Conservation (phyloP, 2,113 vertebrate species). For the Caretta caretta region DNA sequence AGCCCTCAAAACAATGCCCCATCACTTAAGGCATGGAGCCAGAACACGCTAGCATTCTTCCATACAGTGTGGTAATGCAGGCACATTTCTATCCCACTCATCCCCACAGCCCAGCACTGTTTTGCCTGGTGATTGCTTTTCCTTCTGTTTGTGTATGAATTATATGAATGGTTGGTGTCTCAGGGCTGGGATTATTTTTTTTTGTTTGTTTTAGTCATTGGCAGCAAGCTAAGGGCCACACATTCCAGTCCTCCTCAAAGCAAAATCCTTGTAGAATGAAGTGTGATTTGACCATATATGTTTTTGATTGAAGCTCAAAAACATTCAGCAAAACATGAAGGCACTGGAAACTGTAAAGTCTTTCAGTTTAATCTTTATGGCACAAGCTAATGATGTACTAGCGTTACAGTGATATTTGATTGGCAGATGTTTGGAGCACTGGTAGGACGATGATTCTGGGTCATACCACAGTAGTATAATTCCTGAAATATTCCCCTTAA, state of each 20-base stretch:
- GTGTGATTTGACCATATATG: background rate
- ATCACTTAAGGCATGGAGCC: background rate
- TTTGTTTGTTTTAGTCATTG: background rate
- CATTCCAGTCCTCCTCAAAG: background rate
- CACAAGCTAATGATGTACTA: background rate
- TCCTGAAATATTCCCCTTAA: background rate
- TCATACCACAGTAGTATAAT: background rate
- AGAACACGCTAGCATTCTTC: background rate
- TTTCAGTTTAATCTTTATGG: background rate
- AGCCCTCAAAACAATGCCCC: background rate
- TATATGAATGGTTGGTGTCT: background rate
- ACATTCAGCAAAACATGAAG: background rate
- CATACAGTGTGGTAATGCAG: background rate
- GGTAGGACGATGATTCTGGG: background rate
- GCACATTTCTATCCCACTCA: background rate
- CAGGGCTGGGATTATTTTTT: background rate
- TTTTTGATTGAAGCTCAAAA: background rate
- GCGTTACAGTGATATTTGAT: background rate
- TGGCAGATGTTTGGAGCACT: background rate
- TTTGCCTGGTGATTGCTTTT: background rate
- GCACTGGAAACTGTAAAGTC: background rate
- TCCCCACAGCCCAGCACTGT: accelerated
- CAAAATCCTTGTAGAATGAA: background rate
- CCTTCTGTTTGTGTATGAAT: background rate
- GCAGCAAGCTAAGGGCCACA: background rate